These are phyloP conservation scores for Pseudorhombus dupliciocellatus DNA, from an alignment of 2,113 vertebrate genomes.

Conservation along the genomic window DNA sequence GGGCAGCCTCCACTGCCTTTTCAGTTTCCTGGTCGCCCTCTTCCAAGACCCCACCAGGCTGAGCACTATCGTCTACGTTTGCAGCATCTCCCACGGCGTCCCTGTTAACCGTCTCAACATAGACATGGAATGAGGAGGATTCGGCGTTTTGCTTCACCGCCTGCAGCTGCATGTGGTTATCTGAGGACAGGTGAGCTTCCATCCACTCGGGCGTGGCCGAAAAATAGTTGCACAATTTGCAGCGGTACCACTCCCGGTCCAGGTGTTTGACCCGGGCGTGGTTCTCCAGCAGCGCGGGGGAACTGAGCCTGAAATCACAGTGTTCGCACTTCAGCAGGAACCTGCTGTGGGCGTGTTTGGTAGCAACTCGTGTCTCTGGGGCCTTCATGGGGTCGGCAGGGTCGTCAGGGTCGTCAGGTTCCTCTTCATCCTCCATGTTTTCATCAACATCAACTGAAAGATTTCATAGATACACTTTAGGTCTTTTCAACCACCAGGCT, in stretches of 20 bases:
- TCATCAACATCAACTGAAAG: slow-evolving; percentile 65
- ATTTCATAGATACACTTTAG: slow-evolving; percentile 22
- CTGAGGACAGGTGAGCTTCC: slow-evolving; percentile 89
- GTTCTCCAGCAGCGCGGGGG: slow-evolving; percentile 85
- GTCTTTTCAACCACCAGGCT: background rate
- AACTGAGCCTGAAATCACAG: slow-evolving; percentile 91
- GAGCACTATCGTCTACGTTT: background rate
- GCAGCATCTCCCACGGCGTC: slow-evolving; percentile 38
- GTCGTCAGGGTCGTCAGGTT: slow-evolving; percentile 17
- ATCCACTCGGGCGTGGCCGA: slow-evolving; percentile 90
- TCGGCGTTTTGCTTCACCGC: slow-evolving; percentile 84
- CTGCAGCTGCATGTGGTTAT: slow-evolving; percentile 85
- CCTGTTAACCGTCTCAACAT: slow-evolving; percentile 85
- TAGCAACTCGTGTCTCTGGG: slow-evolving; percentile 61
- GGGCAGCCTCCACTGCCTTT: slow-evolving; percentile 40
- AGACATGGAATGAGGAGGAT: slow-evolving; percentile 82
- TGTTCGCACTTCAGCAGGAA: slow-evolving; percentile 88
- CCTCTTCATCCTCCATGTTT: slow-evolving; percentile 48
- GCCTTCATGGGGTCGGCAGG: slow-evolving; percentile 16
- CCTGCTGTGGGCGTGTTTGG: slow-evolving; percentile 78
- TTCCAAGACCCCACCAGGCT: slow-evolving; percentile 14
- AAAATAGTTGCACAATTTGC: slow-evolving; percentile 90
- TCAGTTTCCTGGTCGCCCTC: slow-evolving; percentile 33
- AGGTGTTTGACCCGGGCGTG: slow-evolving; percentile 88
- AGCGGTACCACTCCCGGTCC: slow-evolving; percentile 87